phyloP scores from a whole-genome alignment of 2,113 vertebrate genomes.

The Pteronura brasiliensis region DNA sequence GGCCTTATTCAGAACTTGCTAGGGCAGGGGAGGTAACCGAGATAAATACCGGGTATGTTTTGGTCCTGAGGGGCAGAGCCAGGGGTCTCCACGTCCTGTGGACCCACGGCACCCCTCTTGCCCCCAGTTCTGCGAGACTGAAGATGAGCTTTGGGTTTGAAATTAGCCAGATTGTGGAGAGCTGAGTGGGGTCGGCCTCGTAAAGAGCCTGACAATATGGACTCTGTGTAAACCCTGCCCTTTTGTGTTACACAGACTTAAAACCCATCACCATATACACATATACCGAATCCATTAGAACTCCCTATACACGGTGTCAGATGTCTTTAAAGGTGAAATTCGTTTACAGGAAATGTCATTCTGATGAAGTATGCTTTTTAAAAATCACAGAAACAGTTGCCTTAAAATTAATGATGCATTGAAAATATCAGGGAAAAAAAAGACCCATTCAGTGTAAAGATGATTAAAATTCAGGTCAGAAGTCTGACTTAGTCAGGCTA shows the following conservation, averaged over 20 bases:
- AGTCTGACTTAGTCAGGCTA: slow-evolving; percentile 85
- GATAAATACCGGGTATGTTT: background rate
- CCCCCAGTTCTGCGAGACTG: background rate
- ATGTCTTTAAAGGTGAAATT: slow-evolving; percentile 83
- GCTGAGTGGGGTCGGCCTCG: background rate
- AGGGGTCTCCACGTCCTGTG: background rate
- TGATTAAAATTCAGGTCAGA: slow-evolving; percentile 88
- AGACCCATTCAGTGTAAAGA: slow-evolving; percentile 78
- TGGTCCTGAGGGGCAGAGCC: background rate
- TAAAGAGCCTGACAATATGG: background rate
- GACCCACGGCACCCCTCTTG: background rate
- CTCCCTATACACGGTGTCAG: slow-evolving; percentile 42
- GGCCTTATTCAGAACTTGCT: background rate
- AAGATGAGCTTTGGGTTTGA: background rate
- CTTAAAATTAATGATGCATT: slow-evolving; percentile 85
- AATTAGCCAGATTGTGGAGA: background rate
- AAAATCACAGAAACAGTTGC: slow-evolving; percentile 79
- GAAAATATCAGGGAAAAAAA: slow-evolving; percentile 79
- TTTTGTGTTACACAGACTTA: background rate
- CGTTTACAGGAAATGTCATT: slow-evolving; percentile 81
- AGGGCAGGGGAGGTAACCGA: background rate
- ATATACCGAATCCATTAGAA: slow-evolving; percentile 1
- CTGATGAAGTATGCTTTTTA: slow-evolving; percentile 80
- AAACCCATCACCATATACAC: background rate
- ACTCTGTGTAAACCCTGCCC: background rate